Percentiles rank a stretch among this genome's conserved stretches.
phyloP scores from a whole-genome alignment of 1,140 invertebrate species.

The Drosophila ficusphila region DNA sequence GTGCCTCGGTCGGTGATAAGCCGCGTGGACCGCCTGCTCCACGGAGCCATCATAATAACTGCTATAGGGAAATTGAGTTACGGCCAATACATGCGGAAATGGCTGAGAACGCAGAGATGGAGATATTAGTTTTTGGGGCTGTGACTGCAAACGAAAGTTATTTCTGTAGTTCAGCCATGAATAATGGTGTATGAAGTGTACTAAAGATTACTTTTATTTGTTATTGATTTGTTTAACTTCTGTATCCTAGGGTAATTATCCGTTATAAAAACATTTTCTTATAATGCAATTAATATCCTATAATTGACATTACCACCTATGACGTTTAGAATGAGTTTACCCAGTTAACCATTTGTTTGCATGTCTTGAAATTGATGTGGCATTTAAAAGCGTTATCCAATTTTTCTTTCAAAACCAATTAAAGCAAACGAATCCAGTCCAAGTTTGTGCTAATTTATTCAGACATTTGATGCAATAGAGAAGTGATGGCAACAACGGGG shows the following conservation, averaged over 20 bases:
- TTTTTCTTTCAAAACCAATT: neutral
- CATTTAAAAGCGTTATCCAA: neutral
- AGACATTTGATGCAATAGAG: conserved; percentile 27
- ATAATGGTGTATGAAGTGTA: neutral
- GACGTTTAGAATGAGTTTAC: no score
- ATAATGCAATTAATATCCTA: no score
- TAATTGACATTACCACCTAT: no score
- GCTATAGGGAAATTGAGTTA: conserved; percentile 46
- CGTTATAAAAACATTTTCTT: no score
- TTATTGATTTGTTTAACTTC: no score
- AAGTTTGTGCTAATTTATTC: neutral
- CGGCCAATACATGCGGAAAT: conserved; percentile 40
- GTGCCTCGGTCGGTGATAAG: conserved; percentile 64
- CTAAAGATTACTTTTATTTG: neutral
- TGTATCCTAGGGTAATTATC: no score
- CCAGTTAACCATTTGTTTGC: no score
- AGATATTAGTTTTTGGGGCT: conserved; percentile 39
- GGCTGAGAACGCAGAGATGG: conserved; percentile 20
- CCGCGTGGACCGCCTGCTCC: conserved; percentile 14
- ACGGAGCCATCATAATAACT: conserved; percentile 39
- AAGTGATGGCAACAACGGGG: conserved; percentile 9
- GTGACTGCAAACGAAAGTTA: conserved; percentile 7
- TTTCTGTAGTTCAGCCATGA: neutral
- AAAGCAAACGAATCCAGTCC: neutral
- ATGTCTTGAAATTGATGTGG: no score